phyloP scores from a whole-genome alignment of 2,888 invertebrate species.

The Drosophila paramelanica region DNA sequence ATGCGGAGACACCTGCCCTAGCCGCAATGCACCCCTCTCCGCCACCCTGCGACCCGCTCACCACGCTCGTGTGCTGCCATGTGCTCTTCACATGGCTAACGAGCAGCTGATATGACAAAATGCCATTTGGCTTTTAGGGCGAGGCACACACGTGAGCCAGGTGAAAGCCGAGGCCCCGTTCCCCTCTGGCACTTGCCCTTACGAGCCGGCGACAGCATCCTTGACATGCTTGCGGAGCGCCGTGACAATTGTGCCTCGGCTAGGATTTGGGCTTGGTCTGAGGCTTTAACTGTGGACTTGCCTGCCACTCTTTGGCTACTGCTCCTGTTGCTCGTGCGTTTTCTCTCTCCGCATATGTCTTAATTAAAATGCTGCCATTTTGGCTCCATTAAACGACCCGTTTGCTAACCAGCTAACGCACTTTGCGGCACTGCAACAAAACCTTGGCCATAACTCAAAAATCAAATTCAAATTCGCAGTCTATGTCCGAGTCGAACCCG shows the following conservation, averaged over 20 bases:
- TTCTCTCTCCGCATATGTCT: conserved; percentile 39
- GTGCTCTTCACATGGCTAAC: conserved; percentile 60
- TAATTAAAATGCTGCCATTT: conserved; percentile 67
- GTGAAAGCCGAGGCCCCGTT: conserved; percentile 24
- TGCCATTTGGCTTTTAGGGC: conserved; percentile 72
- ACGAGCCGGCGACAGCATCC: conserved; percentile 66
- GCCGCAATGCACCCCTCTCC: conserved; percentile 10
- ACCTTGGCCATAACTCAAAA: conserved; percentile 10
- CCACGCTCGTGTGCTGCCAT: not conserved
- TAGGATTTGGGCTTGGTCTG: conserved; percentile 23
- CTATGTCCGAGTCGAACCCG: no score
- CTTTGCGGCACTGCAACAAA: conserved; percentile 42
- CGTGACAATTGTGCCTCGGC: conserved; percentile 68
- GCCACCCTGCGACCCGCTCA: conserved; percentile 2
- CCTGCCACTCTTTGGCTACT: conserved; percentile 16
- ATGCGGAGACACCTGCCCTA: conserved; percentile 37
- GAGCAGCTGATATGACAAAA: conserved; percentile 77
- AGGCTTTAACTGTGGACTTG: conserved; percentile 16
- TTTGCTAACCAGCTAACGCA: conserved; percentile 49
- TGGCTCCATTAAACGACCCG: conserved; percentile 53
- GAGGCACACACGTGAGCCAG: conserved; percentile 26
- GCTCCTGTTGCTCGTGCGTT: conserved; percentile 2
- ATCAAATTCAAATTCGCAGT: not conserved
- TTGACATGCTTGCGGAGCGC: conserved; percentile 71
- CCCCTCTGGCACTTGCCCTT: conserved; percentile 11